A percentile compares a stretch with the other conserved stretches of the same genome.
These are phyloP conservation scores for Nomia melanderi DNA, from an alignment of 1,140 invertebrate species.

Conservation along the genomic window DNA sequence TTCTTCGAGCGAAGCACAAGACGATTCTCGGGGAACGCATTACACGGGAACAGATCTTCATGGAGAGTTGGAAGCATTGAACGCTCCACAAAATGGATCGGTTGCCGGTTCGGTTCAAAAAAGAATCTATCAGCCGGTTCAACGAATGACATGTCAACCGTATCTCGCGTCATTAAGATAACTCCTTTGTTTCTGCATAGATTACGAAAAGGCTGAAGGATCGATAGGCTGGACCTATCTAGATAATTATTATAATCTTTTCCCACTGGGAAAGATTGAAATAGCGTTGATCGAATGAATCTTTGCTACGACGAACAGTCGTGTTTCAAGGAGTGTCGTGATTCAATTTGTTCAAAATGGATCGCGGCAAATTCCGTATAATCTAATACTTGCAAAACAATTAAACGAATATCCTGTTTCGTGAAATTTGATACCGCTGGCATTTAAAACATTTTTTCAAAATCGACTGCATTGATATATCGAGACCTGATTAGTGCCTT, in stretches of 20 bases:
- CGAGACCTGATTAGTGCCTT: constrained; percentile 57
- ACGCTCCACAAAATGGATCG: constrained; percentile 37
- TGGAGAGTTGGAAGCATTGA: constrained; percentile 28
- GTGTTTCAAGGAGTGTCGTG: not conserved
- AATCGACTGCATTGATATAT: constrained; percentile 32
- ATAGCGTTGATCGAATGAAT: not conserved
- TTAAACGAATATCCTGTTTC: not conserved
- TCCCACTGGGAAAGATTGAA: not conserved
- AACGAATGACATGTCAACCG: constrained; percentile 79
- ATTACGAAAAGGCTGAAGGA: not conserved
- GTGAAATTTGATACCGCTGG: not conserved
- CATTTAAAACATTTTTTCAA: not conserved
- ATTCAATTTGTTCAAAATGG: not conserved
- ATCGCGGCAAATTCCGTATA: not conserved
- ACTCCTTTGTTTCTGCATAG: not conserved
- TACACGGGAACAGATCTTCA: constrained; percentile 9
- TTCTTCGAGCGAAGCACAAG: constrained; percentile 30
- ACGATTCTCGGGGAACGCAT: constrained; percentile 35
- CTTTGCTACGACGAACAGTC: not conserved
- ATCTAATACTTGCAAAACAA: too few species aligned
- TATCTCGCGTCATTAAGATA: constrained; percentile 64
- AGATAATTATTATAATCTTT: not conserved
- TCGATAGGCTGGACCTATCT: constrained; percentile 52
- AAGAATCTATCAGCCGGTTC: constrained; percentile 79
- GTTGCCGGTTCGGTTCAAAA: constrained; percentile 76